Evolutionary conservation across 2,113 vertebrate genomes (phyloP), one percentile per base, ranked within the genome.

Genomic region (Centropus unirufus): DNA sequence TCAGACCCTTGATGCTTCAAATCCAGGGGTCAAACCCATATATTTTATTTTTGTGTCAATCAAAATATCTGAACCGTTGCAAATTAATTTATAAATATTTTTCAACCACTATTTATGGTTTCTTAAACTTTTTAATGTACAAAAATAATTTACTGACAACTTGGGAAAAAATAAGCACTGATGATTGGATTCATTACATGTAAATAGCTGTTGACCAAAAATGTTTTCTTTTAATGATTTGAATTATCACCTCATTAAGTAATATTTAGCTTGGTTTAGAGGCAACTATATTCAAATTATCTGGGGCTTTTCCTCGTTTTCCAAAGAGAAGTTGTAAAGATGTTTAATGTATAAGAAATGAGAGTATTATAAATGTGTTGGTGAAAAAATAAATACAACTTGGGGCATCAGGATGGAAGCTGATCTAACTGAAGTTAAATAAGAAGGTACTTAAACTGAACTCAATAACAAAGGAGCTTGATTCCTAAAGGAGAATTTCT

Each of bases 401-500:
- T 47, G 13, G 18, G 57, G 36, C 8, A 44, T 47, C 12, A 15
- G 8, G 85, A 72, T 62, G 11, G 4, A 69, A 68, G 8, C 9
- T 72, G 8, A 40, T 75, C 82, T 24, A 91, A 11, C 3, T 44
- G 30, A 81, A 70, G 14, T 42, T 58, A 82, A 87, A 64, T 52
- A 57, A 74, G 11, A 58, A 72, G 7, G 17, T 52, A 80, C 73
- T 66, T 22, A 63, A 84, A 59, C 6, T 23, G 17, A 63, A 12
- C 22, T 26, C 6, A 0, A 14, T 79, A 63, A 39, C 8, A 69
- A 88, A 58, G 9, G 12, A 59, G 39, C 11, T 67, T 0, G 0
- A 6, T 75, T 74, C 59, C 26, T 70, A 34, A 42, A 51, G 17
- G 6, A 26, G 8, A 36, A 4, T 40, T 80, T 70, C 55, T 74